phyloP scores from a whole-genome alignment of 1,140 invertebrate genomes.

The Episyrphus balteatus region DNA sequence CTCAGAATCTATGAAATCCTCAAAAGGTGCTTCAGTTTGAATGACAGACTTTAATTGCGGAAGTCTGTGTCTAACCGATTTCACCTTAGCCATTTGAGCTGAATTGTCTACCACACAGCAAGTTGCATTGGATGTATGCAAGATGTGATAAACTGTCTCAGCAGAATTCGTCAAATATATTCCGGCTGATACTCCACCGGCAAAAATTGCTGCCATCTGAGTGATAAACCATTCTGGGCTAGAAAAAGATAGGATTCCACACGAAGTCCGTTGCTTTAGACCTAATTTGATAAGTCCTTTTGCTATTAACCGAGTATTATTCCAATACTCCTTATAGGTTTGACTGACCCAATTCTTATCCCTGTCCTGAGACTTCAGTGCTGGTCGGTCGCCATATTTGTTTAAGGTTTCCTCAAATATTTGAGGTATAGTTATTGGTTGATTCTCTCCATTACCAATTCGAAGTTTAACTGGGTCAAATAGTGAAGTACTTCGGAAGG shows the following conservation, averaged over 20 bases:
- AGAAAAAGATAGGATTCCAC: conserved; percentile 84
- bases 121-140: conserved; percentile 60
- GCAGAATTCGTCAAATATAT: conserved; percentile 86
- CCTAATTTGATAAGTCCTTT: conserved; percentile 79
- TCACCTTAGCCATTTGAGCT: conserved; percentile 73
- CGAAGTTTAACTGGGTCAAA: conserved; percentile 21
- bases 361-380: conserved; percentile 49
- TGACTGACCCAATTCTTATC: conserved; percentile 43
- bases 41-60: conserved; percentile 71
- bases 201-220: conserved; percentile 72
- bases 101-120: conserved; percentile 81
- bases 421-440: conserved; percentile 15
- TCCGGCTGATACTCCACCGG: conserved; percentile 78
- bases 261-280: conserved; percentile 61
- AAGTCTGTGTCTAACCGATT: conserved; percentile 53
- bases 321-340: conserved; percentile 70
- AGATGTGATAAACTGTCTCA: conserved; percentile 70
- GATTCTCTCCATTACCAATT: not conserved
- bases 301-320: conserved; percentile 58
- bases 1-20: conserved; percentile 19
- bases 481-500: conserved; percentile 15
- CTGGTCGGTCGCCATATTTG: conserved; percentile 50
- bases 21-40: conserved; percentile 60
- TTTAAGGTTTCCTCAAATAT: conserved; percentile 27
- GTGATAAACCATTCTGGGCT: conserved; percentile 82